phyloP scores from a whole-genome alignment of 1,140 invertebrate genomes.

The Scylla paramamosain region DNA sequence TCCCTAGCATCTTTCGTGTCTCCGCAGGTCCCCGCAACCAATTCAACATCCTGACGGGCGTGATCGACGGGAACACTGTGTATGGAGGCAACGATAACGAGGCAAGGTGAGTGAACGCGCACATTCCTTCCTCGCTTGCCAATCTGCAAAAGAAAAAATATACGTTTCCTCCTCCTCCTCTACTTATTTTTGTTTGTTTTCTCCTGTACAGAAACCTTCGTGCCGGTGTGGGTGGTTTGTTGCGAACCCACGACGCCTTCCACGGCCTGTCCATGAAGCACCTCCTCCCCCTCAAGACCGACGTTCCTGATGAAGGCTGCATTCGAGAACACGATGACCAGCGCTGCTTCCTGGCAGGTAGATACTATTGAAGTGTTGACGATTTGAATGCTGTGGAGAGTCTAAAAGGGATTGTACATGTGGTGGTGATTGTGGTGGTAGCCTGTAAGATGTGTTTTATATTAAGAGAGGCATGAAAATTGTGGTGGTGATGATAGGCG shows the following conservation, averaged over 20 bases:
- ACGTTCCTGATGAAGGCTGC: conserved; percentile 95
- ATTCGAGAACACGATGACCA: conserved; percentile 81
- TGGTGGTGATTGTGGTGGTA: not conserved
- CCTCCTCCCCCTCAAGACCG: conserved; percentile 91
- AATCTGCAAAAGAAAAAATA: no score
- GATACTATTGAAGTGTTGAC: no score
- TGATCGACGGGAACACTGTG: conserved; percentile 82
- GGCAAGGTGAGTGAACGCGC: conserved; percentile 65
- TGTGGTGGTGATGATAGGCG: not conserved
- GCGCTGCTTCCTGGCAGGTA: conserved; percentile 74
- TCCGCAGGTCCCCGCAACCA: conserved; percentile 79
- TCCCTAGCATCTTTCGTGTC: no score
- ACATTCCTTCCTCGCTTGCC: not conserved
- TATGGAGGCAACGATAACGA: conserved; percentile 79
- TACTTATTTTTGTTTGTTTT: not conserved
- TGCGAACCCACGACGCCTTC: conserved; percentile 52
- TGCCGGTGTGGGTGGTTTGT: conserved; percentile 48
- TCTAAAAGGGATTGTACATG: not conserved
- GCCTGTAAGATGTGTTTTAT: not conserved
- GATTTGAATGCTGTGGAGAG: not conserved
- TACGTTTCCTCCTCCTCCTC: no score
- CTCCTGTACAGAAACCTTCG: conserved; percentile 37
- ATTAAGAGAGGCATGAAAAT: conserved; percentile 79
- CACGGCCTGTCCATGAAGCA: conserved; percentile 81
- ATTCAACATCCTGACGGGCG: conserved; percentile 82